phyloP scores from a whole-genome alignment of 2,113 vertebrate genomes.

The Prochilodus magdalenae region DNA sequence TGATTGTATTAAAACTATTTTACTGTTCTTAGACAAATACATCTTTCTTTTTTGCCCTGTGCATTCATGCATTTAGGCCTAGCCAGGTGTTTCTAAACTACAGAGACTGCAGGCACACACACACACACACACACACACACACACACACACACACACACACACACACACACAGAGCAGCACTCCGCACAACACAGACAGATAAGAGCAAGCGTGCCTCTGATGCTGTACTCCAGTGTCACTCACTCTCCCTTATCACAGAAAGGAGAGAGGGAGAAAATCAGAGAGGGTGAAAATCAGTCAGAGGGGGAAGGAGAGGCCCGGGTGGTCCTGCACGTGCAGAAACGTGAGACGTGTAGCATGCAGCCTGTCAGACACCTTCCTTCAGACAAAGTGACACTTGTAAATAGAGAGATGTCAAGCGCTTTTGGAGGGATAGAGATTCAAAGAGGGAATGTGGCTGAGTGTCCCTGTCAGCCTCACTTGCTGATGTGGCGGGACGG shows the following conservation, averaged over 20 bases:
- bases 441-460: conserved; percentile 28
- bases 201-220: conserved; percentile 63
- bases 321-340: conserved; percentile 72
- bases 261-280: conserved; percentile 61
- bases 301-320: conserved; percentile 62
- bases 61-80: background rate
- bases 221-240: conserved; percentile 63
- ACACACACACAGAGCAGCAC: conserved; percentile 61
- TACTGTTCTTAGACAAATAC: background rate
- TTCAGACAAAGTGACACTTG: conserved; percentile 43
- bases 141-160: background rate
- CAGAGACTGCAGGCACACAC: background rate
- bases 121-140: conserved; percentile 1
- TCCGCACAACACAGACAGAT: conserved; percentile 62
- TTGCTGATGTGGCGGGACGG: conserved; percentile 29
- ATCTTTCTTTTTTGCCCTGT: background rate
- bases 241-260: conserved; percentile 68
- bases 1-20: background rate
- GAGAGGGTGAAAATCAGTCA: conserved; percentile 58
- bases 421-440: conserved; percentile 40
- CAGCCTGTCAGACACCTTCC: conserved; percentile 47
- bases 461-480: conserved; percentile 40
- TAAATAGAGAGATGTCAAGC: conserved; percentile 55
- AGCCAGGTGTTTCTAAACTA: background rate
- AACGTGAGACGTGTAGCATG: conserved; percentile 71